These are phyloP conservation scores for Euproctis similis DNA, from an alignment of 2,888 invertebrate species.

Conservation along the genomic window DNA sequence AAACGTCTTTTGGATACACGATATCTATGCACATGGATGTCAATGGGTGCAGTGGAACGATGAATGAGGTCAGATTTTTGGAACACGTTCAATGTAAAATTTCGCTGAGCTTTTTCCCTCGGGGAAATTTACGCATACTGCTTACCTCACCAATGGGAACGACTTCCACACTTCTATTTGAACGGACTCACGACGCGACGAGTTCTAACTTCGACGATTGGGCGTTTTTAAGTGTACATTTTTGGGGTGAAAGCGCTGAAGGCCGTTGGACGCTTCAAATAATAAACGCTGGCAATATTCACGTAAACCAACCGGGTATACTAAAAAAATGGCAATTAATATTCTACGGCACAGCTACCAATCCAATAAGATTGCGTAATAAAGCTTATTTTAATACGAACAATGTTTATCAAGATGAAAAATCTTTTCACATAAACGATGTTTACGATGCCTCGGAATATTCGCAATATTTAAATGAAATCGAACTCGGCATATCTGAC, in stretches of 20 bases:
- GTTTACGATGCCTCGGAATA: constrained; percentile 77
- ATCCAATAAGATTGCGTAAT: constrained; percentile 85
- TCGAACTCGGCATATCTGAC: constrained; percentile 73
- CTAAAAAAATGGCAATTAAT: constrained; percentile 97
- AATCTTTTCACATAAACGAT: constrained; percentile 79
- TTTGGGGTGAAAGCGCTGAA: constrained; percentile 96
- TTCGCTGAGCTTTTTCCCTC: constrained; percentile 91
- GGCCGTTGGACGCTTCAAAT: constrained; percentile 92
- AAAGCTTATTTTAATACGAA: constrained; percentile 69
- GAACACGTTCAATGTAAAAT: constrained; percentile 99
- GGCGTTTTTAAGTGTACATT: constrained; percentile 99
- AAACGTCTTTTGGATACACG: constrained; percentile 84
- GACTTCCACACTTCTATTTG: constrained; percentile 93
- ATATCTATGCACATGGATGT: constrained; percentile 91
- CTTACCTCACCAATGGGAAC: constrained; percentile 96
- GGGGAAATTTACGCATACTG: constrained; percentile 93
- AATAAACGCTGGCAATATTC: constrained; percentile 82
- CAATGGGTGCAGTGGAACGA: constrained; percentile 90
- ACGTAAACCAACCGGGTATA: constrained; percentile 89
- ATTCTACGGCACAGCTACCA: constrained; percentile 93
- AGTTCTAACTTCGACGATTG: constrained; percentile 97
- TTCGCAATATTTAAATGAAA: constrained; percentile 72
- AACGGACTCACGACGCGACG: constrained; percentile 92
- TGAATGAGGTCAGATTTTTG: constrained; percentile 91
- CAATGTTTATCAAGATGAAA: constrained; percentile 56